Conservation (phyloP, 2,888 invertebrate genomes). For the Eremobia ochroleuca region DNA sequence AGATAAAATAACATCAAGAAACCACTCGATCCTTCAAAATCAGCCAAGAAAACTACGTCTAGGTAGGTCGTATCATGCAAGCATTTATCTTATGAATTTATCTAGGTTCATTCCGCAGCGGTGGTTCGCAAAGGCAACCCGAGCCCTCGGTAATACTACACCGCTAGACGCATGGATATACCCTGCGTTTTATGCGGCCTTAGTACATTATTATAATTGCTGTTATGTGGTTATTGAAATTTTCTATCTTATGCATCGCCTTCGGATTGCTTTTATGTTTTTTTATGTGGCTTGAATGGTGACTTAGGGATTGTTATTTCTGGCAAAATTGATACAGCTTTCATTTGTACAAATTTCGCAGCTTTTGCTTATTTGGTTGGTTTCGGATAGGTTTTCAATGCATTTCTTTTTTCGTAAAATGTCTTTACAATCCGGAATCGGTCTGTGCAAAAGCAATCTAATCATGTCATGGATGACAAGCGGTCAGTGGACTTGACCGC, state of each 20-base stretch:
- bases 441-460: slow-evolving; percentile 1
- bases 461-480: slow-evolving; percentile 20
- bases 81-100: slow-evolving; percentile 63
- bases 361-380: background rate
- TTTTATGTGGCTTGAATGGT: slow-evolving; percentile 7
- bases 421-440: background rate
- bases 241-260: slow-evolving; percentile 36
- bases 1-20: slow-evolving; percentile 46
- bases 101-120: slow-evolving; percentile 68
- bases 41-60: slow-evolving; percentile 45
- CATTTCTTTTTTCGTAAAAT: background rate
- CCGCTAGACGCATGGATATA: slow-evolving; percentile 49
- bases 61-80: slow-evolving; percentile 60
- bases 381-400: background rate
- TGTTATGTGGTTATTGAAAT: slow-evolving; percentile 55
- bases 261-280: slow-evolving; percentile 25
- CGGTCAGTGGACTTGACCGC: slow-evolving; percentile 3
- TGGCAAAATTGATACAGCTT: background rate
- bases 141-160: slow-evolving; percentile 66
- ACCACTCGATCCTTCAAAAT: slow-evolving; percentile 62
- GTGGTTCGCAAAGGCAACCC: slow-evolving; percentile 66
- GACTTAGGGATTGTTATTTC: background rate
- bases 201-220: slow-evolving; percentile 63
- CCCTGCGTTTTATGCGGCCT: slow-evolving; percentile 54
- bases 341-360: background rate